Evolutionary conservation across 2,797 vertebrate genomes (phyloP).

Genomic region (Acrossocheilus wenchowensis): DNA sequence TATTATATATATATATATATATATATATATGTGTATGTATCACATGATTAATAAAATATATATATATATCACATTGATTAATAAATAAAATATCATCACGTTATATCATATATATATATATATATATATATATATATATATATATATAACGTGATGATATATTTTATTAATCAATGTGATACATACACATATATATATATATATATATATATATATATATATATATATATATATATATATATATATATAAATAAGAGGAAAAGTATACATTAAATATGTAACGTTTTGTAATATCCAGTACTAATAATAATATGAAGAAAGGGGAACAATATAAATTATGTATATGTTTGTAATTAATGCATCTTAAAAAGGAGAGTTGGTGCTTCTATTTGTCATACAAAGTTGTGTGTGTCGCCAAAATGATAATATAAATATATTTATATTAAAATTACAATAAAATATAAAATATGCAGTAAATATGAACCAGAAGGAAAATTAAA

Average conservation of each 20-base stretch:
- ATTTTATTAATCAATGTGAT: no score
- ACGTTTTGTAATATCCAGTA: no score
- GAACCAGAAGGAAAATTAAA: neutral
- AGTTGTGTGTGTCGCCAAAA: neutral
- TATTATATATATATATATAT: no score
- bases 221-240: neutral
- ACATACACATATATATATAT: neutral
- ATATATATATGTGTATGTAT: no score
- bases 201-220: neutral
- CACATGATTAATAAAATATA: no score
- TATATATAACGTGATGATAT: neutral
- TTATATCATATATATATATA: no score
- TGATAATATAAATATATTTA: neutral
- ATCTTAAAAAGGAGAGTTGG: neutral
- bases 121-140: no score
- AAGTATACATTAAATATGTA: neutral
- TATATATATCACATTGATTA: no score
- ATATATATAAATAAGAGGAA: neutral
- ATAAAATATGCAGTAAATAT: neutral
- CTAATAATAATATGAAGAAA: neutral
- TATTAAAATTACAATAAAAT: neutral
- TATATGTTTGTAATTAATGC: neutral
- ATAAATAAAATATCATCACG: no score
- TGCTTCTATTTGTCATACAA: neutral
- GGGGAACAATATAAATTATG: neutral